These are phyloP conservation scores for Xestoiulus laeticollis DNA, from an alignment of 2,888 invertebrate genomes.

Conservation along the genomic window DNA sequence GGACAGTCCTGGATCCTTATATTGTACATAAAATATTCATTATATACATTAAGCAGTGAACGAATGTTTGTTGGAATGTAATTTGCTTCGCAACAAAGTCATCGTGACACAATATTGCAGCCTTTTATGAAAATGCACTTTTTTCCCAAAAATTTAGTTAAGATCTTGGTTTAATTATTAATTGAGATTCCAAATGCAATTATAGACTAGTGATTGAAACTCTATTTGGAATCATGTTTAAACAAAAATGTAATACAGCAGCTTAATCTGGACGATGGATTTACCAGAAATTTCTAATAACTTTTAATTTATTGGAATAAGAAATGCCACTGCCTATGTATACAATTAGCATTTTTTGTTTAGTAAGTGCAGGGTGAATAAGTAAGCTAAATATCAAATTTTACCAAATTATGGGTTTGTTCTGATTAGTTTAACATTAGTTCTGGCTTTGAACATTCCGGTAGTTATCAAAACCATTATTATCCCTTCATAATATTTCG, in stretches of 20 bases:
- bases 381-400: background rate
- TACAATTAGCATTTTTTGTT: background rate
- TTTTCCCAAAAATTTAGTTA: background rate
- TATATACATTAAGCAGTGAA: background rate
- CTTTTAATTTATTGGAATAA: no score
- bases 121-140: no score
- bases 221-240: background rate
- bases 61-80: background rate
- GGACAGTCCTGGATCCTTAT: background rate
- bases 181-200: background rate
- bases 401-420: background rate
- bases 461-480: no score
- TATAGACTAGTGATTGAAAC: background rate
- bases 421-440: no score
- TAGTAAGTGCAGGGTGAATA: conserved; percentile 10
- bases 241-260: no score
- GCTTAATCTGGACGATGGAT: no score
- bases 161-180: background rate
- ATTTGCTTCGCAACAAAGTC: background rate
- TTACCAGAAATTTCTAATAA: no score
- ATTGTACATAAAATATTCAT: background rate
- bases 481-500: no score
- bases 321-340: background rate
- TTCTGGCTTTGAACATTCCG: no score
- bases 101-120: no score